Percentiles rank a stretch among this genome's conserved stretches.
These are phyloP conservation scores for Pelmatolapia mariae DNA, from an alignment of 2,113 vertebrate species.

Conservation along the genomic window DNA sequence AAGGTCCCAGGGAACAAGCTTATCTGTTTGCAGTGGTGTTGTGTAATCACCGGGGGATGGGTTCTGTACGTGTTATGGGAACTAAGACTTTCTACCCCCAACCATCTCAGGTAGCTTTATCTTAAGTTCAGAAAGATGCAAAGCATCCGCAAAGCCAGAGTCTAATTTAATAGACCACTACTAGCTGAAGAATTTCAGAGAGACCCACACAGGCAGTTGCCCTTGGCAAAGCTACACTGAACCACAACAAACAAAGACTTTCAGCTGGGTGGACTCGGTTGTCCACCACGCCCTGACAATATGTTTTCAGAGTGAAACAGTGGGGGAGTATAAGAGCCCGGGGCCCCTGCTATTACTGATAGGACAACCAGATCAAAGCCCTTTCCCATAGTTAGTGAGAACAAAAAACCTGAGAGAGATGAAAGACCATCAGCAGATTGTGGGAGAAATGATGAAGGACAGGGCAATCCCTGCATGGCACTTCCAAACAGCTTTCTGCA, in stretches of 20 bases:
- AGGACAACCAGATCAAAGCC: slow-evolving; percentile 49
- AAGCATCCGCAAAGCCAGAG: background rate
- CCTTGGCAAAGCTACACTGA: slow-evolving; percentile 49
- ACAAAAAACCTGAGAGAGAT: slow-evolving; percentile 31
- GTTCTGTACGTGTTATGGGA: background rate
- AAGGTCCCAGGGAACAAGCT: background rate
- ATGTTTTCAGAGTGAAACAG: slow-evolving; percentile 38
- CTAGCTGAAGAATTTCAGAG: slow-evolving; percentile 11
- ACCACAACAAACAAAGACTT: slow-evolving; percentile 64
- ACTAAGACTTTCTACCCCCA: background rate
- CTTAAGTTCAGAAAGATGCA: slow-evolving; percentile 23
- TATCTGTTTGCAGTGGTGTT: background rate
- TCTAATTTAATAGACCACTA: slow-evolving; percentile 27
- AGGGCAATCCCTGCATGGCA: slow-evolving; percentile 15
- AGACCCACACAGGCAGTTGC: slow-evolving; percentile 45
- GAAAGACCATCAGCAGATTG: slow-evolving; percentile 40
- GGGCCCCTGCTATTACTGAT: slow-evolving; percentile 42
- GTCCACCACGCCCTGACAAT: slow-evolving; percentile 62
- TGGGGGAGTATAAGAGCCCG: slow-evolving; percentile 14
- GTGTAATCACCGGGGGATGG: background rate
- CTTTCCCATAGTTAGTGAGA: slow-evolving; percentile 1
- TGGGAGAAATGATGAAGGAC: slow-evolving; percentile 43
- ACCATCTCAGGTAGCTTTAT: slow-evolving; percentile 26
- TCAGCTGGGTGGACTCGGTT: slow-evolving; percentile 42
- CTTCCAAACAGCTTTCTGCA: slow-evolving; percentile 3